Conservation (phyloP, 2,888 invertebrate species). For the Stenichneumon culpator region DNA sequence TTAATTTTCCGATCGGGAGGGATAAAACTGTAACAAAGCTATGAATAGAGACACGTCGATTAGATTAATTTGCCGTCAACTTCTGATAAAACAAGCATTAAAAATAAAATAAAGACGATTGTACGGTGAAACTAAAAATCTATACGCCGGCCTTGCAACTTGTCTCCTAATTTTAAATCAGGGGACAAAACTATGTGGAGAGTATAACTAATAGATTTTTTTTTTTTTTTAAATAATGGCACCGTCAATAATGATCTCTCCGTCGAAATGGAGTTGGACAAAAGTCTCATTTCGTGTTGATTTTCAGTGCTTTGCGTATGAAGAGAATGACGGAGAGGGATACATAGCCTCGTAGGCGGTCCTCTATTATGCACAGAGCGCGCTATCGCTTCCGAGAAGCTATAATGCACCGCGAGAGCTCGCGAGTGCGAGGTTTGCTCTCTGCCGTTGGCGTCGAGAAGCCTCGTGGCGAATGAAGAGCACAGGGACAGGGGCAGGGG, state of each 20-base stretch:
- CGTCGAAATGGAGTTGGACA: neutral
- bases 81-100: no score
- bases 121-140: neutral
- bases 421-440: constrained; percentile 42
- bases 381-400: constrained; percentile 77
- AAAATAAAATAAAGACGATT: neutral
- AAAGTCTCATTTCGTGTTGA: neutral
- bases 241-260: neutral
- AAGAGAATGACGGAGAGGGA: neutral
- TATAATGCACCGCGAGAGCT: constrained; percentile 71
- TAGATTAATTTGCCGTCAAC: no score
- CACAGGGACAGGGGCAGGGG: neutral
- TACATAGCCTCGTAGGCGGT: constrained; percentile 62
- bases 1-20: neutral
- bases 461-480: constrained; percentile 55
- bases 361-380: constrained; percentile 47
- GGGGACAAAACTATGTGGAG: neutral
- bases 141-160: neutral
- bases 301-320: neutral
- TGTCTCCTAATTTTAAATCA: neutral
- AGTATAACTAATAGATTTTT: neutral
- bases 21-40: neutral
- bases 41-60: neutral
- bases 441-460: constrained; percentile 53
- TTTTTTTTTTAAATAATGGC: no score